phyloP scores from a whole-genome alignment of 2,113 vertebrate species.

The Mormyrus lacerda region DNA sequence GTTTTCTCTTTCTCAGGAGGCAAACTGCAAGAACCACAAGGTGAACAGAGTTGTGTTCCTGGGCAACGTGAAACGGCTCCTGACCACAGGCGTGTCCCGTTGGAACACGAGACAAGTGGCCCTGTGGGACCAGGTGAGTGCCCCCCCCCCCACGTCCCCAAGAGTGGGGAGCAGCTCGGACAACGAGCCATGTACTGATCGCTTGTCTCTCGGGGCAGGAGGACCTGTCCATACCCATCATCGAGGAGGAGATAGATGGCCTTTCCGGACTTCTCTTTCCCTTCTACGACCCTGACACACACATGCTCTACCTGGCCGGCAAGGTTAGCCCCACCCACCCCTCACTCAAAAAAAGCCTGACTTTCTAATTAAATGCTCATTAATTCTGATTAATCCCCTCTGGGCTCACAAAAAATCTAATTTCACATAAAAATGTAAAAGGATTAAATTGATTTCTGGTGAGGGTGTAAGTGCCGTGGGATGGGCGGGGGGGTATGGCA shows the following conservation, averaged over 20 bases:
- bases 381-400: background rate
- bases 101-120: conserved; percentile 80
- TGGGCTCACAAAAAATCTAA: background rate
- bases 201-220: conserved; percentile 45
- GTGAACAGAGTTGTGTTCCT: conserved; percentile 74
- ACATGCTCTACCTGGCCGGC: conserved; percentile 73
- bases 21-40: conserved; percentile 61
- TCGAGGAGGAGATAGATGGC: conserved; percentile 72
- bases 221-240: conserved; percentile 69
- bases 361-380: conserved; percentile 7
- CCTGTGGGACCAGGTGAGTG: conserved; percentile 74
- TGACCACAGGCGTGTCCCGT: conserved; percentile 69
- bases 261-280: conserved; percentile 73
- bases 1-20: conserved; percentile 58
- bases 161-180: background rate
- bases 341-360: background rate
- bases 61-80: conserved; percentile 67
- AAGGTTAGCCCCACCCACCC: conserved; percentile 54
- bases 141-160: background rate
- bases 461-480: background rate
- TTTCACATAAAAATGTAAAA: background rate
- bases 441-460: background rate
- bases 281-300: conserved; percentile 71
- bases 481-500: background rate
- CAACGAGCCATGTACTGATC: background rate